Evolutionary conservation across 2,888 invertebrate species (phyloP).

Genomic region (Nephrotoma flavescens): DNA sequence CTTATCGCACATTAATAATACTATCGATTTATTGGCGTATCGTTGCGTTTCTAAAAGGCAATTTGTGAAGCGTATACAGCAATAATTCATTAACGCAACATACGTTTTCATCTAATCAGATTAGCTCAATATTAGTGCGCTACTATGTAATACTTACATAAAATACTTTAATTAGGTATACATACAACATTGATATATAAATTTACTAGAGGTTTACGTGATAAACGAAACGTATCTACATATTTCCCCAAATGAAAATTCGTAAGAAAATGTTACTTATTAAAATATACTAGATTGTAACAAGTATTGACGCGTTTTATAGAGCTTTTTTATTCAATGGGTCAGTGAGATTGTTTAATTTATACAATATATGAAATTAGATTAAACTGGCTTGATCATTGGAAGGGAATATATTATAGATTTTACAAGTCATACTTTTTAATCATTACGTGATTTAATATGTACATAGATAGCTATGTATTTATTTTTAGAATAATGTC

Average conservation of each 20-base stretch:
- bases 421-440: not conserved
- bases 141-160: not conserved
- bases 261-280: not conserved
- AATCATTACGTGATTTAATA: not conserved
- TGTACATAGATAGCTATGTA: not conserved
- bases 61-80: too few species aligned
- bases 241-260: not conserved
- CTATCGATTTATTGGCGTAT: not conserved
- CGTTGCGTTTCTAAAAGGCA: too few species aligned
- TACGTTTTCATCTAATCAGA: not conserved
- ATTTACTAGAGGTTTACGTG: not conserved
- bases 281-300: not conserved
- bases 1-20: not conserved
- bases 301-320: not conserved
- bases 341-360: not conserved
- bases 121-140: not conserved
- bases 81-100: too few species aligned
- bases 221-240: not conserved
- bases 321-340: not conserved
- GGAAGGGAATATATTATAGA: not conserved
- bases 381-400: not conserved
- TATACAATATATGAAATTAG: not conserved
- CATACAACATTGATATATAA: not conserved
- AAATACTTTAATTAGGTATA: not conserved
- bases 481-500: not conserved